Evolutionary conservation across 2,797 vertebrate species (phyloP), one percentile per base, ranked within the genome.

Genomic region (Margarornis squamiger): DNA sequence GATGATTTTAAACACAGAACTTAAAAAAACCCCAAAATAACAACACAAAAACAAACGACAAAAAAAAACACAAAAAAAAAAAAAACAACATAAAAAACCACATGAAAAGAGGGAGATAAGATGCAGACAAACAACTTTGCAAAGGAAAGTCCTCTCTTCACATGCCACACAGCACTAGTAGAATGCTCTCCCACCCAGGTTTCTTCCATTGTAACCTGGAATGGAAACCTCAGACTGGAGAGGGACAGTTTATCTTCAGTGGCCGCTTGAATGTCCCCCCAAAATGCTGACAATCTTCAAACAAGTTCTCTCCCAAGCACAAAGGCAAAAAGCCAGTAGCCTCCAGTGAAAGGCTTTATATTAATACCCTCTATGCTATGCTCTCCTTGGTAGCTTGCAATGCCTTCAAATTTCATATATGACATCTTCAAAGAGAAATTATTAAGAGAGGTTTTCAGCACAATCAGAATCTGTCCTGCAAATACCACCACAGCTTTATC

Each of bases 141-240:
- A 49, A 57, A 66, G 23, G 24, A 12, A 84, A 87, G 26, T 8
- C 7, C 12, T 59, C 30, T 81, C 80, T 87, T 62, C 59, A n/a
- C 38, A 61, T 4, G 4, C 13, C 41, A 61, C 0, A 0, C 43
- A 79, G 48, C 26, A 85, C 38, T 36, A 73, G 29, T 3, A 3
- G 52, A 75, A 27, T 19, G 61, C 26, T 70, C 49, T 86, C 55
- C 34, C 61, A 61, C 34, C 15, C 15, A 3, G 1, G 8, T 29
- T 61, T 71, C 43, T 72, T 67, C 54, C 46, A 26, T 8, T 3
- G 0, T 45, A 84, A 92, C 12, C 32, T 23, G 5, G 23, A 65
- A 68, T 1, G 8, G 19, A 17, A 54, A 76, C 9, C 30, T 51
- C 38, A 36, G 23, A 43, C 2, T 5, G 2, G 7, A 9, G 8